These are phyloP conservation scores for Lynx canadensis DNA, from an alignment of 2,113 vertebrate genomes.

Conservation along the genomic window DNA sequence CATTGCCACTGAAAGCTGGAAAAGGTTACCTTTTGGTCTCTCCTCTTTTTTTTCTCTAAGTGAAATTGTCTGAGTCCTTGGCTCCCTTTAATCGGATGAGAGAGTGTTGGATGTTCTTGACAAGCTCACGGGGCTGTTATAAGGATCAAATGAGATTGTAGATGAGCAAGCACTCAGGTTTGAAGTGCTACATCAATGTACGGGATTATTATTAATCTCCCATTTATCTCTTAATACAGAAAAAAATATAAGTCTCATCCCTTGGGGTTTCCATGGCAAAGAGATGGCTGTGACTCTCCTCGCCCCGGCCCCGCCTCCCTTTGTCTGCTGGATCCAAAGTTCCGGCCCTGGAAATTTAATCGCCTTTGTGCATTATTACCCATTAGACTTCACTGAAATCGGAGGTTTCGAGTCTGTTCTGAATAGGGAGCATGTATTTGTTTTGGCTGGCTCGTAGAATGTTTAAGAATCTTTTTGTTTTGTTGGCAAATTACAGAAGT, in stretches of 20 bases:
- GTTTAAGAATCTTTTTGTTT: not conserved
- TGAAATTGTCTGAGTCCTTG: not conserved
- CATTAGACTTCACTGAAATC: not conserved
- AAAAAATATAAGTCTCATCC: not conserved
- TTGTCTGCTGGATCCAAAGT: not conserved
- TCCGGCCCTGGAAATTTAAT: not conserved
- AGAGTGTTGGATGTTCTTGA: not conserved
- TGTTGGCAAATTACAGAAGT: not conserved
- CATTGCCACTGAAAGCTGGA: not conserved
- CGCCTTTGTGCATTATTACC: not conserved
- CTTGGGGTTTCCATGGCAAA: not conserved
- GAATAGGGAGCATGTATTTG: not conserved
- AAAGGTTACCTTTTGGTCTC: not conserved
- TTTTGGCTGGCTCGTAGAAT: not conserved
- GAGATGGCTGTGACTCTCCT: not conserved
- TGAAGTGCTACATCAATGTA: not conserved
- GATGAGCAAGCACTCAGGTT: not conserved
- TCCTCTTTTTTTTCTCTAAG: not conserved
- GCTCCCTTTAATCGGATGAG: not conserved
- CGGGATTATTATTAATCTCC: conserved; percentile 47
- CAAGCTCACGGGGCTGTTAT: not conserved
- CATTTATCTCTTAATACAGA: conserved; percentile 41
- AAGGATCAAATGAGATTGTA: conserved; percentile 33
- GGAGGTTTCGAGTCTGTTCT: not conserved
- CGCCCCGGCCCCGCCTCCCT: not conserved